These are phyloP conservation scores for Hirtodrosophila trivittata DNA, from an alignment of 2,888 invertebrate species.

Conservation along the genomic window DNA sequence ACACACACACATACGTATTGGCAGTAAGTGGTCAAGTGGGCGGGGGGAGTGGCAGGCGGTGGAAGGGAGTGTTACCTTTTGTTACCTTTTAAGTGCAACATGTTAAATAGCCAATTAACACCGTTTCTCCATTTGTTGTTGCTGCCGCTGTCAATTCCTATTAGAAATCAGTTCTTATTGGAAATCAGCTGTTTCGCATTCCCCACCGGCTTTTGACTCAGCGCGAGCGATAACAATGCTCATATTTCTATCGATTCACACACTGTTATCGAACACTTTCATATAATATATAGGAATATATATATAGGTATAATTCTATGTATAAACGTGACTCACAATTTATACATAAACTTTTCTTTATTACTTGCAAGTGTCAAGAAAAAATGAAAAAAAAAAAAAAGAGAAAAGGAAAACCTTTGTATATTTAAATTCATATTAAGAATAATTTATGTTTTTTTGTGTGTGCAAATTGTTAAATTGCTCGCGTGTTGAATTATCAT, in stretches of 20 bases:
- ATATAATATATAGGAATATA: conserved; percentile 8
- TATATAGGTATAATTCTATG: neutral
- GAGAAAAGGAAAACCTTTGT: too few relatives aligned
- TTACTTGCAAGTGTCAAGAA: too few relatives aligned
- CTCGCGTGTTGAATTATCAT: conserved; percentile 69
- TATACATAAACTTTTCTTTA: too few relatives aligned
- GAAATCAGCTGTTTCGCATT: conserved; percentile 26
- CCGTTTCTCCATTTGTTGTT: conserved; percentile 8
- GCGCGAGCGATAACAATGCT: neutral
- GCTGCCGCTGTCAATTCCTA: neutral
- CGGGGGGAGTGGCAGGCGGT: conserved; percentile 10
- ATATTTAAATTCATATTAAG: too few relatives aligned
- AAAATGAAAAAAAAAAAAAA: too few relatives aligned
- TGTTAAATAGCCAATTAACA: conserved; percentile 60
- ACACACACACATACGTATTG: conserved; percentile 1
- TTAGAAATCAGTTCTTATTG: conserved; percentile 6
- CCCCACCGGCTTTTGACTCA: too few relatives aligned
- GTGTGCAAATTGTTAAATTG: conserved; percentile 45
- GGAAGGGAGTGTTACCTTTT: neutral
- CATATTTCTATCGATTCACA: too few relatives aligned
- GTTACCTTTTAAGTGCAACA: conserved; percentile 42
- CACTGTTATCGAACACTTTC: too few relatives aligned
- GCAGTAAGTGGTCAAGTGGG: conserved; percentile 1
- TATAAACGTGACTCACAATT: too few relatives aligned
- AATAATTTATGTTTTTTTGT: conserved; percentile 9